These are phyloP conservation scores for Pachyuromys duprasi DNA, from an alignment of 2,797 vertebrate species.

Conservation along the genomic window DNA sequence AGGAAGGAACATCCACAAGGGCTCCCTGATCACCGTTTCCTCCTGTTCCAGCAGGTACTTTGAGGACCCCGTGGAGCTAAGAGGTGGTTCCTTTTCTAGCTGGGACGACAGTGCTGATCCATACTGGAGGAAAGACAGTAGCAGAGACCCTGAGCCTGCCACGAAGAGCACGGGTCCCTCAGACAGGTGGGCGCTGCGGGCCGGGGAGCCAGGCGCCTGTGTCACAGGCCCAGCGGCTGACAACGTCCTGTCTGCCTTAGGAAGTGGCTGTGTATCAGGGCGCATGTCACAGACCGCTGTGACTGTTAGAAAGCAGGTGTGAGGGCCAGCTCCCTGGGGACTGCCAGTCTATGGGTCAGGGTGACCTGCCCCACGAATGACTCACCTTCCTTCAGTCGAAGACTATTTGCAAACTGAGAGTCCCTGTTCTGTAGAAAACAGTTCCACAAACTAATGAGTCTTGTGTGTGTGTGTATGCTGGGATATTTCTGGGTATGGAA, in stretches of 20 bases:
- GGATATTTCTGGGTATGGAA: not conserved
- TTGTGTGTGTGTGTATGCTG: not conserved
- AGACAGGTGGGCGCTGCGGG: conserved; percentile 88
- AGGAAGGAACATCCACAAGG: accelerated
- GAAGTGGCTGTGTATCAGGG: not conserved
- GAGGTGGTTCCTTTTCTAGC: conserved; percentile 88
- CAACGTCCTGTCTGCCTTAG: not conserved
- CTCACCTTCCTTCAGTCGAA: not conserved
- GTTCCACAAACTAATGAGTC: not conserved
- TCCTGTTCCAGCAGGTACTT: conserved; percentile 85
- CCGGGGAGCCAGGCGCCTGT: accelerated
- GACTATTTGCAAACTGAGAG: not conserved
- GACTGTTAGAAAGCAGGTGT: not conserved
- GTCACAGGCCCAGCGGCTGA: not conserved
- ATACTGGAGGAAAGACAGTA: conserved; percentile 92
- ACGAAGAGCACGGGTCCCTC: conserved; percentile 84
- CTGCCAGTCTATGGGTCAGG: not conserved
- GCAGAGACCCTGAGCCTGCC: conserved; percentile 88
- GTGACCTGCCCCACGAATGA: no score
- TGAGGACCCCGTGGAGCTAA: conserved; percentile 88
- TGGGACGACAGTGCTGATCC: conserved; percentile 90
- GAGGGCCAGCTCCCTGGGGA: not conserved
- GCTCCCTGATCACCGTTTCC: not conserved
- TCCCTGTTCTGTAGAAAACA: not conserved
- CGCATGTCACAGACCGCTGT: not conserved